Conservation (phyloP, 1,140 invertebrate species). For the Brachionus asplanchnoidis region DNA sequence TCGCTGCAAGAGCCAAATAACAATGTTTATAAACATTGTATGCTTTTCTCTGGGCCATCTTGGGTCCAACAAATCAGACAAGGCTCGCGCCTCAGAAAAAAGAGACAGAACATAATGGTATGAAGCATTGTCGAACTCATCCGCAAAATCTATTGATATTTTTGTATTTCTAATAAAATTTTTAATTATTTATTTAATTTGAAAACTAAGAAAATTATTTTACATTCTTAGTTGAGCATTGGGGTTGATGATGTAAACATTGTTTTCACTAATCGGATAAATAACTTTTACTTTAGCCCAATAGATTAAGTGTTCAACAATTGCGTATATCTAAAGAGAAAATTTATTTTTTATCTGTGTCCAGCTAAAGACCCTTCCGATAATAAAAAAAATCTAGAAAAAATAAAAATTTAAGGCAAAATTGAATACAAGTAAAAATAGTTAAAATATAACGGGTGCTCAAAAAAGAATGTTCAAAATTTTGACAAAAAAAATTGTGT, state of each 20-base stretch:
- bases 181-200: neutral
- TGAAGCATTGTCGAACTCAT: constrained; percentile 12
- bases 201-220: neutral
- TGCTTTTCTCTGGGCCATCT: constrained; percentile 1
- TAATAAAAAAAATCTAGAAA: too few relatives aligned
- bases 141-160: neutral
- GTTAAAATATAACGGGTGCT: too few relatives aligned
- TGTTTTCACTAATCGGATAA: constrained; percentile 29
- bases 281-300: constrained; percentile 30
- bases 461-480: too few relatives aligned
- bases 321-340: neutral
- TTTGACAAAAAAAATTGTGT: too few relatives aligned
- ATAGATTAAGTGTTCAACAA: constrained; percentile 31
- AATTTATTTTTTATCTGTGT: too few relatives aligned
- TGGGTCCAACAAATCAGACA: neutral
- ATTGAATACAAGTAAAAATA: too few relatives aligned
- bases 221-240: constrained; percentile 12
- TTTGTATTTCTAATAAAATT: neutral
- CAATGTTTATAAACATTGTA: neutral
- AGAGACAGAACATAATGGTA: neutral
- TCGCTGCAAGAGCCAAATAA: constrained; percentile 4
- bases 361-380: too few relatives aligned
- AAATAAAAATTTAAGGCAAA: too few relatives aligned
- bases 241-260: constrained; percentile 16
- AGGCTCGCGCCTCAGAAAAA: neutral